Percentiles rank a stretch among this genome's conserved stretches.
phyloP scores from a whole-genome alignment of 2,797 vertebrate species.

The Manis crassicaudata region DNA sequence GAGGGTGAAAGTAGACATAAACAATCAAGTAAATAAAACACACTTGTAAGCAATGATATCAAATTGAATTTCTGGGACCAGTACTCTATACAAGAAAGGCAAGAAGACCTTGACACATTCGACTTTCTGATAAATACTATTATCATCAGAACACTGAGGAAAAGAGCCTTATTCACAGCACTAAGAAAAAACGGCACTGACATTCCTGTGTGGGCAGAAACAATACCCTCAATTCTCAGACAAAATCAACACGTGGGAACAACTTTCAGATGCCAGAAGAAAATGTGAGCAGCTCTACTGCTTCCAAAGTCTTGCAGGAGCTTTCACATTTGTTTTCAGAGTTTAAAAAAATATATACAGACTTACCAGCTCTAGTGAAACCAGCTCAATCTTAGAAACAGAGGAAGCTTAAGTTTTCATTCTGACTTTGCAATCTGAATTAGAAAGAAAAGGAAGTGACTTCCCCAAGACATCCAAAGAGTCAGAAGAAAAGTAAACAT shows the following conservation, averaged over 20 bases:
- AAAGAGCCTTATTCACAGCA: slow-evolving; percentile 46
- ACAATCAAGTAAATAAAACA: neutral
- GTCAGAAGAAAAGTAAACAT: slow-evolving; percentile 61
- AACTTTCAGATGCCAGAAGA: slow-evolving; percentile 57
- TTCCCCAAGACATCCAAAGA: slow-evolving; percentile 51
- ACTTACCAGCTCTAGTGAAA: slow-evolving; percentile 46
- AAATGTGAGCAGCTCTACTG: slow-evolving; percentile 56
- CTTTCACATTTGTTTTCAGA: slow-evolving; percentile 47
- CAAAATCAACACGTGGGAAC: slow-evolving; percentile 72
- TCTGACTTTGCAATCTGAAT: slow-evolving; percentile 65
- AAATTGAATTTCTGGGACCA: slow-evolving; percentile 20
- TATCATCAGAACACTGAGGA: slow-evolving; percentile 24
- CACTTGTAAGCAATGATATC: neutral
- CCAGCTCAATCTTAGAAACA: slow-evolving; percentile 54
- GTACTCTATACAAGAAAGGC: neutral
- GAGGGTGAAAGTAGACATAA: neutral
- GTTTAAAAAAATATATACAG: slow-evolving; percentile 22
- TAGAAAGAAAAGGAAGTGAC: slow-evolving; percentile 64
- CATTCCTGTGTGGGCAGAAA: slow-evolving; percentile 73
- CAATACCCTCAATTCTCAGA: slow-evolving; percentile 73
- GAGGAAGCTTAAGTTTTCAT: slow-evolving; percentile 69
- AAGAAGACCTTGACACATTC: slow-evolving; percentile 31
- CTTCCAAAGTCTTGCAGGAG: slow-evolving; percentile 32
- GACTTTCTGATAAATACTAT: slow-evolving; percentile 44
- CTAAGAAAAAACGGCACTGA: slow-evolving; percentile 44